phyloP scores from a whole-genome alignment of 2,113 vertebrate genomes.

The Oreochromis aureus region DNA sequence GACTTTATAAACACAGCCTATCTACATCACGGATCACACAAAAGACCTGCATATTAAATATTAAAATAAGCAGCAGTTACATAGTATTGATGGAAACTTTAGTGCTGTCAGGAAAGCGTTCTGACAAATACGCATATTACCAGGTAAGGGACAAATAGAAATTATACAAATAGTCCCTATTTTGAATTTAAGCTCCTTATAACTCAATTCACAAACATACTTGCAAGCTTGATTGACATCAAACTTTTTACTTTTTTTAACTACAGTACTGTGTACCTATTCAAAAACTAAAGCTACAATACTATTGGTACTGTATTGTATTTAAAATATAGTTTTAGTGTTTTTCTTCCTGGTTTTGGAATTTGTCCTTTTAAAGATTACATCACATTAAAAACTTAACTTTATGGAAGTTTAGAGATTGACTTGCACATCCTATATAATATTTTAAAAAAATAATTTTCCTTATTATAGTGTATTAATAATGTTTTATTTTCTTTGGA shows the following conservation, averaged over 20 bases:
- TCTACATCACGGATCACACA: background rate
- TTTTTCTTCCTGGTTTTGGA: background rate
- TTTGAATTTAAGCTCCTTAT: background rate
- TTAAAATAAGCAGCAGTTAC: background rate
- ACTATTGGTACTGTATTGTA: accelerated
- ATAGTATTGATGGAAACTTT: background rate
- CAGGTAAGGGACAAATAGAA: background rate
- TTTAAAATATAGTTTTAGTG: background rate
- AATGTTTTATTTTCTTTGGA: background rate
- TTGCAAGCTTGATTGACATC: background rate
- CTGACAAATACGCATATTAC: background rate
- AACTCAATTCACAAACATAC: background rate
- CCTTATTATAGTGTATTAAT: background rate
- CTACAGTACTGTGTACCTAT: background rate
- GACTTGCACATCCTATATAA: background rate
- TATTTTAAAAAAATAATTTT: background rate
- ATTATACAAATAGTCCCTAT: background rate
- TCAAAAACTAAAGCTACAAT: background rate
- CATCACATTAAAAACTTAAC: background rate
- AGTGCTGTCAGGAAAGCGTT: background rate
- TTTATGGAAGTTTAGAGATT: background rate
- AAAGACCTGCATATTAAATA: background rate
- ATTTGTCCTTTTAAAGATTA: background rate
- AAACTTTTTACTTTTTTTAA: background rate
- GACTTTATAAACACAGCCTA: background rate